These are phyloP conservation scores for Podarcis siculus DNA, from an alignment of 2,797 vertebrate species.

Conservation along the genomic window DNA sequence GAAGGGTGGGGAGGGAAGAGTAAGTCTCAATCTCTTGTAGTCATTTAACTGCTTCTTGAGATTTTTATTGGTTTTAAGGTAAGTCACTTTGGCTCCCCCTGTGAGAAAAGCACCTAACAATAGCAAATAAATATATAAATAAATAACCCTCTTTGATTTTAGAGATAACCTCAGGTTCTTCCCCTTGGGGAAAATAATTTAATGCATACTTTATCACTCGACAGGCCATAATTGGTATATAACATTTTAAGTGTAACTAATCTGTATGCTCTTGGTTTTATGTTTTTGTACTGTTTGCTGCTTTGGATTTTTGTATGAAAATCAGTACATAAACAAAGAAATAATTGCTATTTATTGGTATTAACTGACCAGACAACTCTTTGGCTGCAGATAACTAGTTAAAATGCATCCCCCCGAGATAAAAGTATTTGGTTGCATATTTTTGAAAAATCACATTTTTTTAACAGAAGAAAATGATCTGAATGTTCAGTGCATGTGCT, in stretches of 20 bases:
- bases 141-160: not conserved
- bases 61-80: no score
- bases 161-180: not conserved
- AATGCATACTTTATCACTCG: not conserved
- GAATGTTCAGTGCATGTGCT: constrained; percentile 42
- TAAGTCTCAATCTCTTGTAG: no score
- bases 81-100: no score
- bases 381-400: not conserved
- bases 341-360: not conserved
- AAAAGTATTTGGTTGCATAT: constrained; percentile 47
- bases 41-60: no score
- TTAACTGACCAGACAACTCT: not conserved
- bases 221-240: not conserved
- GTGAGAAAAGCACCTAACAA: no score
- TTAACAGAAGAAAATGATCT: constrained; percentile 51
- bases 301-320: not conserved
- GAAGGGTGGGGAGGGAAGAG: no score
- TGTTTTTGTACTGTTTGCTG: not conserved
- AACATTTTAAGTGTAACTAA: not conserved
- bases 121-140: no score
- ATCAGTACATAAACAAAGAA: not conserved
- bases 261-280: not conserved
- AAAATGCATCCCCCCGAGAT: constrained; percentile 36
- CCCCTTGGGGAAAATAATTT: not conserved
- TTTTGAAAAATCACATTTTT: not conserved